Conservation (phyloP, 2,888 invertebrate genomes). For the Pandemis heparana region DNA sequence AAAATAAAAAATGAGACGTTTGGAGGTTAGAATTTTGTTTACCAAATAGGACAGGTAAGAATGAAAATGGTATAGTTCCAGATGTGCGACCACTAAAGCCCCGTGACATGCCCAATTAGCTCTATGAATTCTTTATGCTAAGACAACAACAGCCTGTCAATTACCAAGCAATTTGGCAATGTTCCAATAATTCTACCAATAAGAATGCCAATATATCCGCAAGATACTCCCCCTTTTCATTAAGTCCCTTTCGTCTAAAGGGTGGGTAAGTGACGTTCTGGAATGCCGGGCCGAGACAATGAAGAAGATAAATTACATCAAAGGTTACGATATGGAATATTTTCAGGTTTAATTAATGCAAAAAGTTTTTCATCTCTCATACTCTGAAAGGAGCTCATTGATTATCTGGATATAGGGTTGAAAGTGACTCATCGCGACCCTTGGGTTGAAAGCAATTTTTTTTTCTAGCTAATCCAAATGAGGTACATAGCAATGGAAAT, state of each 20-base stretch:
- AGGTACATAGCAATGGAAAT: no score
- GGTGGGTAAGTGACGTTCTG: constrained; percentile 25
- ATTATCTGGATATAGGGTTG: no score
- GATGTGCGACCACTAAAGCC: background rate
- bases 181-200: constrained; percentile 36
- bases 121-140: background rate
- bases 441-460: no score
- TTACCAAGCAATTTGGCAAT: constrained; percentile 31
- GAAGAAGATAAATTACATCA: constrained; percentile 28
- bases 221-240: constrained; percentile 36
- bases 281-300: constrained; percentile 24
- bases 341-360: constrained; percentile 1
- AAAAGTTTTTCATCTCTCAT: no score
- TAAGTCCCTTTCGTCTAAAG: constrained; percentile 24
- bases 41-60: no score
- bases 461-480: no score
- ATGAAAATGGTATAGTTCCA: no score
- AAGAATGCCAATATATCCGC: constrained; percentile 41
- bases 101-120: background rate
- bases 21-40: no score
- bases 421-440: no score
- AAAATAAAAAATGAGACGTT: no score
- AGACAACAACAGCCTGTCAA: constrained; percentile 11
- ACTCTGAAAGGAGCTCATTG: no score
- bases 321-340: constrained; percentile 23